Base-by-base conservation (phyloP, 1,140 invertebrate genomes). In the Drosophila paulistorum region DNA sequence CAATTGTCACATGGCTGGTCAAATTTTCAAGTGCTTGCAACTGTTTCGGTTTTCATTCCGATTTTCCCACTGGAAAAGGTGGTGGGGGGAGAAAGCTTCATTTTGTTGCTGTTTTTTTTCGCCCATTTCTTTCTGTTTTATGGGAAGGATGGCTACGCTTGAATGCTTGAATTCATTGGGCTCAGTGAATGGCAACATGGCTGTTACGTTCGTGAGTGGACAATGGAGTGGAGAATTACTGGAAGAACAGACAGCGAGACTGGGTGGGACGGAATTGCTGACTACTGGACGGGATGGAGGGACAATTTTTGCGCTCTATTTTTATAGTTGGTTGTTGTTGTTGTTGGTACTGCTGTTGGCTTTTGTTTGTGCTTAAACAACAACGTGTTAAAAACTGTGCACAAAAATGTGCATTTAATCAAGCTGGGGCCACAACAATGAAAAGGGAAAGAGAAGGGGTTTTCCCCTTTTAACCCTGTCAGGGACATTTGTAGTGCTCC, bases 351-450 rank as follows among this genome's bases (percentile, higher is more conserved):
- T 37, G 35, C 7, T 37, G 61, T 60, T 71, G 67, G 65, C 71
- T 58, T 83, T 83, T 83, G 79, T 83, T 75, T 64, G 76, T 23
- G 45, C 45, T 51, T 51, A 51, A 57, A 57, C 17, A 58, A 30
- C 73, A 79, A 82, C 75, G 80, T 83, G 83, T 83, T 89, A 83
- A 89, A 51, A 83, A 81, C 65, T 76, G 67, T 77, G 74, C 81
- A 74, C 79, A 81, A 78, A 81, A 81, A 82, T 81, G 79, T 82
- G 73, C 81, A 89, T 80, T 79, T 77, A 74, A 79, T 79, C 71
- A 70, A 69, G 41, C 51, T 51, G 26, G 48, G 42, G 42, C 37
- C 68, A 45, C 42, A 62, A 58, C 30, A 59, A 11, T 6, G 48
- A 60, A 37, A 2, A 1, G 1, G 30, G 30, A 7, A 7, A 30